These are phyloP conservation scores for Bombus confusus DNA, from an alignment of 1,140 invertebrate species.

Conservation along the genomic window DNA sequence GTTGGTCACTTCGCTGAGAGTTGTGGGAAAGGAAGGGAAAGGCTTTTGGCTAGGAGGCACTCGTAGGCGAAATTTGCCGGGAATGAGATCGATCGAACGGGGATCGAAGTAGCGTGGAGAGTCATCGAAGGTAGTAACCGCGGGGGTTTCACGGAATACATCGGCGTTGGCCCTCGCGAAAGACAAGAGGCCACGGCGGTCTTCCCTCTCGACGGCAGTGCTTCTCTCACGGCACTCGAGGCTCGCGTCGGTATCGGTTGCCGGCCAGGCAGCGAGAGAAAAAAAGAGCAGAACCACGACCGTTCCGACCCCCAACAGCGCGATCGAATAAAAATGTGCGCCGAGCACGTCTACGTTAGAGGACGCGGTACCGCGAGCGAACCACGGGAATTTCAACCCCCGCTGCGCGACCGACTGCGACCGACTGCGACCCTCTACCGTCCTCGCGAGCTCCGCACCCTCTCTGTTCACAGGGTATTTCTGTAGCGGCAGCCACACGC, in stretches of 20 bases:
- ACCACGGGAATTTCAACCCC: constrained; percentile 69
- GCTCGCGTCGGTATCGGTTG: constrained; percentile 46
- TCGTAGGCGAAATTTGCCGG: too few species aligned
- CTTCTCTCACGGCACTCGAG: constrained; percentile 74
- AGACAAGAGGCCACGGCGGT: neutral
- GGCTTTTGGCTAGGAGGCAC: neutral
- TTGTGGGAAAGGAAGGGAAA: constrained; percentile 33
- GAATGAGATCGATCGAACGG: constrained; percentile 13
- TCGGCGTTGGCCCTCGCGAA: constrained; percentile 1
- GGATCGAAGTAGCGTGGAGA: constrained; percentile 30
- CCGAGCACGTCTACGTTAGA: constrained; percentile 47
- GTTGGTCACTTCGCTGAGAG: neutral
- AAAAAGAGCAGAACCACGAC: constrained; percentile 59
- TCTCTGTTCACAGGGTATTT: constrained; percentile 54
- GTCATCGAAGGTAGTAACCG: constrained; percentile 22
- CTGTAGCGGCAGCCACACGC: constrained; percentile 66
- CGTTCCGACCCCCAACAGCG: constrained; percentile 71
- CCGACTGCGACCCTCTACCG: constrained; percentile 7
- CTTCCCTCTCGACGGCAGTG: constrained; percentile 6
- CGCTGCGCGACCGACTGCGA: constrained; percentile 54
- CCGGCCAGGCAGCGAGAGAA: constrained; percentile 26
- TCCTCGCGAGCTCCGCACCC: constrained; percentile 22
- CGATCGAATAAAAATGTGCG: constrained; percentile 70
- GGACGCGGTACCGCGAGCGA: constrained; percentile 35
- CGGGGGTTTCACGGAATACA: constrained; percentile 28